These are phyloP conservation scores for Vombatus ursinus DNA, from an alignment of 2,113 vertebrate genomes.

Conservation along the genomic window DNA sequence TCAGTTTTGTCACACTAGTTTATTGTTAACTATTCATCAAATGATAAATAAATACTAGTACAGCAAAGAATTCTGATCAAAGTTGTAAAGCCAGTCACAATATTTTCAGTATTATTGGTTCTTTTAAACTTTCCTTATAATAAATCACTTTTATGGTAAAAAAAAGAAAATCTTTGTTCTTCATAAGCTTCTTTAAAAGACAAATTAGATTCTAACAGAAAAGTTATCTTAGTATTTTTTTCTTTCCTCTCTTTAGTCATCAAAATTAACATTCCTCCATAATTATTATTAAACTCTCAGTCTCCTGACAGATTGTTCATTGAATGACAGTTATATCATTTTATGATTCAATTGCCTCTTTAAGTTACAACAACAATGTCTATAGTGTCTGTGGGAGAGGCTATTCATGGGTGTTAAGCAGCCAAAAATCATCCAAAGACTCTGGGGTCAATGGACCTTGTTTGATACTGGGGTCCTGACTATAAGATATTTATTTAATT, in stretches of 20 bases:
- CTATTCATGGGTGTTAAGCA: no score
- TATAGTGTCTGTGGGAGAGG: no score
- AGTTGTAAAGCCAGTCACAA: conserved; percentile 84
- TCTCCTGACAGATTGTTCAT: background rate
- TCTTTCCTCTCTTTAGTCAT: background rate
- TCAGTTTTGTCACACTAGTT: background rate
- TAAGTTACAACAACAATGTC: no score
- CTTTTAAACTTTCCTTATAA: conserved; percentile 95
- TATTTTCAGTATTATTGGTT: conserved; percentile 88
- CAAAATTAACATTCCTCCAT: background rate
- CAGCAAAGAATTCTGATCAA: background rate
- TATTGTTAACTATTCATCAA: background rate
- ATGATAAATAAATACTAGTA: background rate
- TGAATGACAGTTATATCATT: no score
- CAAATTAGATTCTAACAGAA: background rate
- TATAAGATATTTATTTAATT: no score
- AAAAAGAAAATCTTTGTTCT: background rate
- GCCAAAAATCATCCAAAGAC: no score
- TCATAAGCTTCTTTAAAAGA: background rate
- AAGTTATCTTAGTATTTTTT: background rate
- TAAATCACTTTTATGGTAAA: conserved; percentile 94
- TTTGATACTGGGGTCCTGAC: no score
- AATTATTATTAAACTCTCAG: background rate
- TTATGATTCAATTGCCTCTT: no score
- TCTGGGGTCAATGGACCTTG: no score